Percentiles rank a stretch among this genome's conserved stretches.
Evolutionary conservation across 2,888 invertebrate species (phyloP).

Genomic region (Caenorhabditis zanzibari): DNA sequence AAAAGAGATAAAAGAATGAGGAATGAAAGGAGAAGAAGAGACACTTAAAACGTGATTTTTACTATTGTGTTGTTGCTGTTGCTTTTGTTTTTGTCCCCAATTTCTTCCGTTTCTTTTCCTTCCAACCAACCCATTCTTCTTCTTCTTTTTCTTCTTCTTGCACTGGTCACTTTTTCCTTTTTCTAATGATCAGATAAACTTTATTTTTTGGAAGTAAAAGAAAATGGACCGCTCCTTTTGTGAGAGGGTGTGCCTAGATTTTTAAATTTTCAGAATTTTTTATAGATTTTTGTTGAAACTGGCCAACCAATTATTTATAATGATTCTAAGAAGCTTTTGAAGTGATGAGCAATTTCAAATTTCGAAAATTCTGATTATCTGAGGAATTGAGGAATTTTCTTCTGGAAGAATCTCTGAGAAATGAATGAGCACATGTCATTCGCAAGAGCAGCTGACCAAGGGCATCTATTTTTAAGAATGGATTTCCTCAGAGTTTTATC

Average conservation of each 20-base stretch:
- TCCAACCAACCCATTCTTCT: conserved; percentile 6
- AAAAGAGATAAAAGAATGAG: conserved; percentile 29
- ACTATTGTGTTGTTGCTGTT: conserved; percentile 45
- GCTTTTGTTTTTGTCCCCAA: conserved; percentile 44
- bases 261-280: background rate
- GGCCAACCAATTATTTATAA: no score
- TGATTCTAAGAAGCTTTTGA: no score
- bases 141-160: background rate
- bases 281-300: no score
- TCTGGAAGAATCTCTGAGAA: conserved; percentile 3
- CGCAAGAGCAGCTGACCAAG: no score
- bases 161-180: conserved; percentile 22
- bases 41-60: conserved; percentile 61
- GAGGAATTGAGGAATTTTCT: background rate
- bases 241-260: conserved; percentile 10
- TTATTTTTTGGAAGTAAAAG: no score
- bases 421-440: no score
- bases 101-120: conserved; percentile 13
- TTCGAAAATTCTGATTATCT: no score
- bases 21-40: conserved; percentile 14
- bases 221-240: background rate
- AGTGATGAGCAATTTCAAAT: no score
- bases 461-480: no score
- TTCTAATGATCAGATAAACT: conserved; percentile 18
- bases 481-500: no score